phyloP scores from a whole-genome alignment of 2,113 vertebrate genomes.

The Odobenus rosmarus region DNA sequence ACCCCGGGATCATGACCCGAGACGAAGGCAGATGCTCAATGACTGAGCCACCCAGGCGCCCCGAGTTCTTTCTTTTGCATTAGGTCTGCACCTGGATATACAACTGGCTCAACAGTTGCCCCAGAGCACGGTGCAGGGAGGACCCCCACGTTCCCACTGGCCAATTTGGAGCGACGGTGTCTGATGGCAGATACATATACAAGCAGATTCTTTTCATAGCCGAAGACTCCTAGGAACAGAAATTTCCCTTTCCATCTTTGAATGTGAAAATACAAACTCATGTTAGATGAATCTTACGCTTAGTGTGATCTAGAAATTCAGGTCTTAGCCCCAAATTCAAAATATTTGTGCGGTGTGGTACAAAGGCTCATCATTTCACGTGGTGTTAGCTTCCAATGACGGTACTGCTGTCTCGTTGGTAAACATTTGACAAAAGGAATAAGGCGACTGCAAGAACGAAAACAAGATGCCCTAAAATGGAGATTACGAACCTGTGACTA shows the following conservation, averaged over 20 bases:
- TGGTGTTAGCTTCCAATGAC: background rate
- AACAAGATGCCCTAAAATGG: constrained; percentile 42
- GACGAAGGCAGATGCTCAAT: too few relatives aligned
- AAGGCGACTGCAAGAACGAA: constrained; percentile 49
- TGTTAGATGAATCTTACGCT: background rate
- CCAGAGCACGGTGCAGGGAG: background rate
- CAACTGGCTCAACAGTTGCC: background rate
- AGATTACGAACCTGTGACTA: constrained; percentile 58
- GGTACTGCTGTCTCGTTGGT: background rate
- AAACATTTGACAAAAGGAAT: constrained; percentile 39
- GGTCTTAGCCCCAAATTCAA: background rate
- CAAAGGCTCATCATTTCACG: background rate
- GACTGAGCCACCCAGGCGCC: too few relatives aligned
- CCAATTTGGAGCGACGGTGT: background rate
- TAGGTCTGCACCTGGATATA: background rate
- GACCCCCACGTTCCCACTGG: background rate
- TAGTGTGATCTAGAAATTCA: background rate
- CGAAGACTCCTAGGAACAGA: background rate
- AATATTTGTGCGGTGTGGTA: background rate
- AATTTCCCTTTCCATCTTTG: background rate
- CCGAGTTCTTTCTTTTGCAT: background rate
- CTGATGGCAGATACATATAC: background rate
- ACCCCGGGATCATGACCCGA: too few relatives aligned
- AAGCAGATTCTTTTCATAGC: background rate
- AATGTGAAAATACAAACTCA: background rate